phyloP scores from a whole-genome alignment of 2,113 vertebrate species.

The Porphyrio hochstetteri region DNA sequence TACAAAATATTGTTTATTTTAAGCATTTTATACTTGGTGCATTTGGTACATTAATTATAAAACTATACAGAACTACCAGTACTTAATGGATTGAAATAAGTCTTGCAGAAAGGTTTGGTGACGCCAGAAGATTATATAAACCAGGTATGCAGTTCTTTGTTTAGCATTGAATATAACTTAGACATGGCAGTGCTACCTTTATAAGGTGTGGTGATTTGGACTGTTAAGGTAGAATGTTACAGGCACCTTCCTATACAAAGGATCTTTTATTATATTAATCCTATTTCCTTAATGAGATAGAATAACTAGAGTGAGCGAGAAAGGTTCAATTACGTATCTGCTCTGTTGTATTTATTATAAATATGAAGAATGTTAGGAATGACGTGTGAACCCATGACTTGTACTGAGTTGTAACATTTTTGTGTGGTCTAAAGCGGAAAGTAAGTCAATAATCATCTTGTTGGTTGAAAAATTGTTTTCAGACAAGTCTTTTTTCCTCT shows the following conservation, averaged over 20 bases:
- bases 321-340: not conserved
- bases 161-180: not conserved
- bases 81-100: not conserved
- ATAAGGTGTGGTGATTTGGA: not conserved
- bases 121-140: not conserved
- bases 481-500: not conserved
- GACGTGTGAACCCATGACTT: not conserved
- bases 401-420: not conserved
- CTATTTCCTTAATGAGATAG: not conserved
- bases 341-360: not conserved
- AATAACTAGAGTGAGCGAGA: not conserved
- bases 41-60: not conserved
- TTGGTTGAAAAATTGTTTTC: not conserved
- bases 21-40: not conserved
- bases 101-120: not conserved
- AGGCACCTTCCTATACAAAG: not conserved
- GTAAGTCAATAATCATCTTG: not conserved
- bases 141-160: not conserved
- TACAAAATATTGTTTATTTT: not conserved
- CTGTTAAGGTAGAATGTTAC: not conserved
- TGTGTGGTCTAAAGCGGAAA: not conserved
- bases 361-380: not conserved
- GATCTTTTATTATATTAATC: not conserved
- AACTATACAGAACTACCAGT: not conserved
- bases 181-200: not conserved